Evolutionary conservation across 2,113 vertebrate species (phyloP), one percentile per base, ranked within the genome.

Genomic region (Hydropotes inermis): DNA sequence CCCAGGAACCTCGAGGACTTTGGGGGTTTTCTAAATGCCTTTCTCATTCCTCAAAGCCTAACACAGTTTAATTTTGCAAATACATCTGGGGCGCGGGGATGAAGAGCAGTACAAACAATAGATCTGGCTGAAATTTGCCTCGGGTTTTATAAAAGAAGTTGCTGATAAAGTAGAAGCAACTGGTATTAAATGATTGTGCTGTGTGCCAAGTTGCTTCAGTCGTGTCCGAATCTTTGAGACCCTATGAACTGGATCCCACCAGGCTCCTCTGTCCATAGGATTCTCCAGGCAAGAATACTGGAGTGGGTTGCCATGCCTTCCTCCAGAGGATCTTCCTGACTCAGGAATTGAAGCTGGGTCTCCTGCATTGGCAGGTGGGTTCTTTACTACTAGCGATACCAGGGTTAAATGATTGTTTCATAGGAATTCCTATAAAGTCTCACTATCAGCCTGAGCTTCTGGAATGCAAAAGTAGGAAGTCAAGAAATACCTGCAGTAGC

Each of bases 1-100:
- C n/a, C 28, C 15, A 30, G 87, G 81, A 52, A 39, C 79, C 30
- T 74, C 2, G 13, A 92, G 64, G 94, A 74, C 60, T 45, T 33
- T 11, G 19, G 64, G 47, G 45, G 3, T 76, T 96, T 97, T 94
- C 86, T 50, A 98, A 96, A 96, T 92, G 81, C 58, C 85, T 95
- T 83, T 96, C 50, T 94, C 25, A 43, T 94, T 94, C 54, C 58
- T 95, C 86, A 95, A 97, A 97, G 88, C 33, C 52, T 92, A 92
- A 67, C n/a, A 52, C 0, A 15, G 19, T 94, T 96, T 97, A 96
- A 91, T 92, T 97, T 93, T 95, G 92, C 3, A 78, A 87, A 89
- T 89, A 89, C 78, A 67, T 58, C 58, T n/a, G 64, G 23, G 33
- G 6, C 1, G 0, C 23, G 21, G 52, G 74, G 10, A 28, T 15